Percentiles rank a stretch among this genome's conserved stretches.
Evolutionary conservation across 2,797 vertebrate genomes (phyloP).

Genomic region (Muraenolepis orangiensis): DNA sequence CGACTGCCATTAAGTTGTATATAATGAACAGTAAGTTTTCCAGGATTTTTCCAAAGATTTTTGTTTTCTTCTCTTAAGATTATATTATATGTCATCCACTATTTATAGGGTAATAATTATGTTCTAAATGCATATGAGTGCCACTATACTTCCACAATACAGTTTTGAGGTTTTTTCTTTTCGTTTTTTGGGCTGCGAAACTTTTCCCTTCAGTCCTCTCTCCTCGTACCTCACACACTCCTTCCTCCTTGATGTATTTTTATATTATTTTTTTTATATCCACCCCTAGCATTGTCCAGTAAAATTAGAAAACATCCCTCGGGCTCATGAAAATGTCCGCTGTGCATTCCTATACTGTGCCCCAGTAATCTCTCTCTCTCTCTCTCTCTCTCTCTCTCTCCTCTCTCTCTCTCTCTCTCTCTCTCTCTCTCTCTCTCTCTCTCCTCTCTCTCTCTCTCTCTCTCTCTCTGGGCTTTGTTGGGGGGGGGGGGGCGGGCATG

Average conservation of each 20-base stretch:
- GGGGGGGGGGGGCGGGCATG: conserved; percentile 73
- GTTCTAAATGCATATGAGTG: conserved; percentile 2
- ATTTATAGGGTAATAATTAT: too few species aligned
- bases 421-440: too few species aligned
- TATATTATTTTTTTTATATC: too few species aligned
- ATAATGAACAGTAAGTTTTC: neutral
- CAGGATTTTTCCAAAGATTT: conserved; percentile 1
- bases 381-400: too few species aligned
- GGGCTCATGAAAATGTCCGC: conserved; percentile 63
- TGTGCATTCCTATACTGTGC: conserved; percentile 69
- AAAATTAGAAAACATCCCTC: conserved; percentile 68
- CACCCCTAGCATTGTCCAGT: conserved; percentile 59
- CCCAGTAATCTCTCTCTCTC: conserved; percentile 71
- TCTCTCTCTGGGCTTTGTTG: conserved; percentile 74
- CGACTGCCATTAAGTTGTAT: conserved; percentile 18
- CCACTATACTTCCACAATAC: conserved; percentile 3
- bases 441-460: too few species aligned
- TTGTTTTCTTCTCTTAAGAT: conserved; percentile 14
- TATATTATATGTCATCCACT: too few species aligned
- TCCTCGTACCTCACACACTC: conserved; percentile 40
- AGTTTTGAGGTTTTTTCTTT: neutral
- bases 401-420: too few species aligned
- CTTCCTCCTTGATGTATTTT: conserved; percentile 64
- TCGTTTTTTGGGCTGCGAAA: neutral
- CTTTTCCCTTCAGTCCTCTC: neutral